Conservation (phyloP, 2,888 invertebrate species). For the Leptinotarsa tumamoca region DNA sequence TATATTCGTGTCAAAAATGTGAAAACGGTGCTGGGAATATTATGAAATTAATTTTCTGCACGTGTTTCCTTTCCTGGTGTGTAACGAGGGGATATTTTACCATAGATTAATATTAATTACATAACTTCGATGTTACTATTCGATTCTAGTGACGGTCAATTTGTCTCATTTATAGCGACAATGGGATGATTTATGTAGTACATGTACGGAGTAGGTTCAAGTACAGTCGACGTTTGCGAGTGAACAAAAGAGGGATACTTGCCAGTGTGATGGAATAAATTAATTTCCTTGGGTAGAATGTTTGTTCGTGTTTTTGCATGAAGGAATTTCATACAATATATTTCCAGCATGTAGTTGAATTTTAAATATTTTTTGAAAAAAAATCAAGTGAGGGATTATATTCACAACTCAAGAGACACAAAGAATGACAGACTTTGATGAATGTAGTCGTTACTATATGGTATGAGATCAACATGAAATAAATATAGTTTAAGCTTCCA, state of each 20-base stretch:
- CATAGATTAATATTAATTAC: conserved; percentile 14
- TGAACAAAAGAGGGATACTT: background rate
- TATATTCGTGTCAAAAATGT: conserved; percentile 9
- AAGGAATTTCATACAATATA: background rate
- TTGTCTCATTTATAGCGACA: conserved; percentile 13
- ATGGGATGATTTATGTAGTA: conserved; percentile 8
- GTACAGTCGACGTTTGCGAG: background rate
- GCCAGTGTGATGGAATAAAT: background rate
- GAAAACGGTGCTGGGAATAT: conserved; percentile 22
- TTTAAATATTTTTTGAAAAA: no score
- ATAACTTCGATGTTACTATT: conserved; percentile 14
- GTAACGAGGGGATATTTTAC: conserved; percentile 11
- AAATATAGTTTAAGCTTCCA: no score
- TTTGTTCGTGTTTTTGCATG: background rate
- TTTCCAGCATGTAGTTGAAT: no score
- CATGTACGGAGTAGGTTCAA: background rate
- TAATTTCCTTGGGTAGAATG: background rate
- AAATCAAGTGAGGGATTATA: no score
- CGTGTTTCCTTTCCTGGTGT: conserved; percentile 24
- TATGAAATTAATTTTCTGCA: conserved; percentile 26
- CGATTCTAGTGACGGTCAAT: conserved; percentile 12
- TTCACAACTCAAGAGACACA: no score
- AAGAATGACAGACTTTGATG: no score
- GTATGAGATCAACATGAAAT: no score
- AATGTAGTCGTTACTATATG: no score